Percentiles rank a stretch among this genome's conserved stretches.
These are phyloP conservation scores for Myiozetetes cayanensis DNA, from an alignment of 2,113 vertebrate genomes.

Conservation along the genomic window DNA sequence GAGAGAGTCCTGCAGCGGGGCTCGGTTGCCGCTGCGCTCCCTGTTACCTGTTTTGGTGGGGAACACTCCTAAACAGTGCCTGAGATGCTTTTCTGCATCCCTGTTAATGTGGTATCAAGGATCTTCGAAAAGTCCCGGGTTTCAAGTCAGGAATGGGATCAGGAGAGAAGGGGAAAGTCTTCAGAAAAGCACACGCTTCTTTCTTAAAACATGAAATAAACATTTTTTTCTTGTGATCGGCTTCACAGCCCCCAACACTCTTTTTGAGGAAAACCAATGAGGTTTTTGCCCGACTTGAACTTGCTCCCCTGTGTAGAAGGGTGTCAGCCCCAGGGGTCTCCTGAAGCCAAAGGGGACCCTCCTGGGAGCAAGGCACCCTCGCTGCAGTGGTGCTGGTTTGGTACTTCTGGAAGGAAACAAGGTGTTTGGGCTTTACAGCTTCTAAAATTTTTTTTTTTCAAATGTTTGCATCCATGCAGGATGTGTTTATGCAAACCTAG, in stretches of 20 bases:
- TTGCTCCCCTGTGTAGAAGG: rapidly evolving
- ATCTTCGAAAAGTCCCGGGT: neutral
- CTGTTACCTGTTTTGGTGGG: too few relatives aligned
- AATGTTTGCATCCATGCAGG: neutral
- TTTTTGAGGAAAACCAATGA: rapidly evolving
- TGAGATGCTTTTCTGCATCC: rapidly evolving
- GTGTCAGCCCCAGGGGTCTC: neutral
- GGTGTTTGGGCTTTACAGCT: neutral
- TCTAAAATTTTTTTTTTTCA: neutral
- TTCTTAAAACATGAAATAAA: neutral
- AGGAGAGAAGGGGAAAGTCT: neutral
- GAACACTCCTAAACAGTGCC: rapidly evolving
- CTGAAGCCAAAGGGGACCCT: rapidly evolving
- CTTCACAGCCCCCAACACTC: rapidly evolving
- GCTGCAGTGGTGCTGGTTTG: rapidly evolving
- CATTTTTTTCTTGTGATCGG: neutral
- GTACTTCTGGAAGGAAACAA: rapidly evolving
- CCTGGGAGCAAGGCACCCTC: rapidly evolving
- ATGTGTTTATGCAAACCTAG: neutral
- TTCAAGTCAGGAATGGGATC: neutral
- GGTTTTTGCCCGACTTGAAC: neutral
- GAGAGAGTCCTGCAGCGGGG: rapidly evolving
- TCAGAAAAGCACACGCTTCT: rapidly evolving
- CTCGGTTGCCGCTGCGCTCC: neutral
- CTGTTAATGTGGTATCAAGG: rapidly evolving